These are phyloP conservation scores for Ambastaia sidthimunki DNA, from an alignment of 2,797 vertebrate species.

Conservation along the genomic window DNA sequence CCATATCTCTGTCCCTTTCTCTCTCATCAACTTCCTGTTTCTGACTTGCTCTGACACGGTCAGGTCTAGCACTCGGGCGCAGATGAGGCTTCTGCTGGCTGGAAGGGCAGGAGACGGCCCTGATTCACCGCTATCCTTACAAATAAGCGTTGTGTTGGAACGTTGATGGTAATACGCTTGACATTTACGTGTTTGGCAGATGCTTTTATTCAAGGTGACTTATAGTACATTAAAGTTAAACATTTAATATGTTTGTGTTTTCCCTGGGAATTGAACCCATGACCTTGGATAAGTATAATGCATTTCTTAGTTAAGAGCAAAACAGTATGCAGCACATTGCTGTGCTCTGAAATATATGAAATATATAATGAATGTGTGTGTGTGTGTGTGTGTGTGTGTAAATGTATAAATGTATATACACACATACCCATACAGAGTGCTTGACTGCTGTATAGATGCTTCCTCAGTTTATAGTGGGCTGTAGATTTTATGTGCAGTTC, in stretches of 20 bases:
- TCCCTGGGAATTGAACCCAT: not conserved
- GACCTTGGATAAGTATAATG: no score
- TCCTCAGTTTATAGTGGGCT: no score
- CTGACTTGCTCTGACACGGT: conserved; percentile 1
- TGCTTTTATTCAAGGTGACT: not conserved
- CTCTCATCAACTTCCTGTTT: conserved; percentile 15
- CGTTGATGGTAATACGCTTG: not conserved
- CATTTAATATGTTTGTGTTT: not conserved
- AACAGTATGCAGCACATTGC: no score
- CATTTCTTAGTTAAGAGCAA: no score
- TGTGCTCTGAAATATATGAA: no score
- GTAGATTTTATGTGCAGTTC: no score
- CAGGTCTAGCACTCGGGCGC: conserved; percentile 5
- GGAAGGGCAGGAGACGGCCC: not conserved
- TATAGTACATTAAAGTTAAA: not conserved
- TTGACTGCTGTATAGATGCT: no score
- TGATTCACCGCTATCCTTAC: not conserved
- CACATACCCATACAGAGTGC: no score
- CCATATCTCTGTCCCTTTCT: conserved; percentile 37
- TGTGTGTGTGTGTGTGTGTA: no score
- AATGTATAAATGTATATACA: no score
- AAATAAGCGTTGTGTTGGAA: not conserved
- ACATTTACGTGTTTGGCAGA: not conserved
- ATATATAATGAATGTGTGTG: no score
- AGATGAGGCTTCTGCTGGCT: not conserved